Conservation (phyloP, 2,797 vertebrate genomes). For the Pangasius krempfi region DNA sequence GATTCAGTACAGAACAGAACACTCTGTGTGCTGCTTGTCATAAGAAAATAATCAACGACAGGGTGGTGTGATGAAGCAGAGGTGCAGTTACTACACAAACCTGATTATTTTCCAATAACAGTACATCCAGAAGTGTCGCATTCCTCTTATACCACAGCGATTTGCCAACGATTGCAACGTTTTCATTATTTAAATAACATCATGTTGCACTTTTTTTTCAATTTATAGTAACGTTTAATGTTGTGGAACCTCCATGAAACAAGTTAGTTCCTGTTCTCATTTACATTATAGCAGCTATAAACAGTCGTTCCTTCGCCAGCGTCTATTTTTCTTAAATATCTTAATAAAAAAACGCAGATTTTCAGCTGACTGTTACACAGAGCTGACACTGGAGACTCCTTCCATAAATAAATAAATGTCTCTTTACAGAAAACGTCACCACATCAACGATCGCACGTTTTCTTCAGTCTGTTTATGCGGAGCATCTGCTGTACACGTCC, state of each 20-base stretch:
- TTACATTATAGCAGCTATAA: background rate
- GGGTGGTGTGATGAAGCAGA: too few relatives aligned
- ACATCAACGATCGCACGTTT: fast-evolving
- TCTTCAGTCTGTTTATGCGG: background rate
- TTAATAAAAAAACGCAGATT: background rate
- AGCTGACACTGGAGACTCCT: background rate
- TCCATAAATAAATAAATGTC: background rate
- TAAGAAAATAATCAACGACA: too few relatives aligned
- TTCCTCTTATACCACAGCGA: too few relatives aligned
- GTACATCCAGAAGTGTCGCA: too few relatives aligned
- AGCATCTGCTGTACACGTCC: background rate
- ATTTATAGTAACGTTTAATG: too few relatives aligned
- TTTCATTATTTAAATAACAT: too few relatives aligned
- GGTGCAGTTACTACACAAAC: too few relatives aligned
- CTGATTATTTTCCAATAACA: too few relatives aligned
- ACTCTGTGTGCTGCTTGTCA: too few relatives aligned
- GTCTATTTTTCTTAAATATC: background rate
- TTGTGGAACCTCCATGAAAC: background rate
- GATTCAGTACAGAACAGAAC: too few relatives aligned
- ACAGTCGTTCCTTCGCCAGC: background rate
- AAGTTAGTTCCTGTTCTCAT: too few relatives aligned
- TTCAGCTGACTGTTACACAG: background rate
- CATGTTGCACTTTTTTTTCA: background rate
- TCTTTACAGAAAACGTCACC: background rate
- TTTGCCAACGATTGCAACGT: too few relatives aligned